A percentile compares a stretch with the other conserved stretches of the same genome.
phyloP scores from a whole-genome alignment of 2,113 vertebrate species.

The Tichodroma muraria region DNA sequence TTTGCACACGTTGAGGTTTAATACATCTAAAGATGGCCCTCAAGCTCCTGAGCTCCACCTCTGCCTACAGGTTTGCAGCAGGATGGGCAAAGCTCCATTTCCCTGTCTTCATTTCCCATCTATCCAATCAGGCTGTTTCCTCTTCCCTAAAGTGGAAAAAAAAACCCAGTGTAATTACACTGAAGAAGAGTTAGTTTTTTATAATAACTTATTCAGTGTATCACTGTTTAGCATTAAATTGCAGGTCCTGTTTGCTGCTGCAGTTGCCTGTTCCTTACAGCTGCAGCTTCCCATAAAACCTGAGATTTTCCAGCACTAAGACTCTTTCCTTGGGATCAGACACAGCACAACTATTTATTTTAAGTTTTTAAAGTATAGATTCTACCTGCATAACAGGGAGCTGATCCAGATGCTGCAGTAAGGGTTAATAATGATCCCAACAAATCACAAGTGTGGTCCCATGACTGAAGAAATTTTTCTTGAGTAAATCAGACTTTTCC shows the following conservation, averaged over 20 bases:
- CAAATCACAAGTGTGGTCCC: accelerated
- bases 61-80: neutral
- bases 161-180: neutral
- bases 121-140: neutral
- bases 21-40: neutral
- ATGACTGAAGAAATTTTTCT: neutral
- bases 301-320: neutral
- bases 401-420: neutral
- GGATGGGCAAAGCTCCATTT: neutral
- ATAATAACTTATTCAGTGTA: neutral
- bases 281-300: neutral
- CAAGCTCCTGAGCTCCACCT: neutral
- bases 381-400: neutral
- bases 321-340: accelerated
- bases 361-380: neutral
- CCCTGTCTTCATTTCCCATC: neutral
- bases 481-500: neutral
- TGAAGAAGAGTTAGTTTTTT: neutral
- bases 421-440: neutral
- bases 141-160: neutral
- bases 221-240: neutral
- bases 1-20: neutral
- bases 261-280: neutral
- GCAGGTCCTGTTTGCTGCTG: neutral
- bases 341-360: neutral